Evolutionary conservation across 2,888 invertebrate species (phyloP).

Genomic region (Morpho helenor): DNA sequence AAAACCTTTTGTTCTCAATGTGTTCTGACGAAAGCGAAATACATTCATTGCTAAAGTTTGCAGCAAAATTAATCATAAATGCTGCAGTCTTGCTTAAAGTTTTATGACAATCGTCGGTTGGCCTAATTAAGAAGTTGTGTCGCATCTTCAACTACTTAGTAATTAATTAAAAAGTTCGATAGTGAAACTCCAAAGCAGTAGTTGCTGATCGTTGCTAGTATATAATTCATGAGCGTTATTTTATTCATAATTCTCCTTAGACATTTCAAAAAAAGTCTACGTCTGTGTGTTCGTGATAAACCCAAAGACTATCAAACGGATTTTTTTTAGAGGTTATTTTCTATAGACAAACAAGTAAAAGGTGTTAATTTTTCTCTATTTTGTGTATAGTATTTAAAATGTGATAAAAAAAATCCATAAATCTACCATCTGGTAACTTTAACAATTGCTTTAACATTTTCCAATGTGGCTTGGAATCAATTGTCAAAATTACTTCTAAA

Average conservation of each 20-base stretch:
- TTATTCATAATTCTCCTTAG: background rate
- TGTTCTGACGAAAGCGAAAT: background rate
- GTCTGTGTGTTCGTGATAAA: too few relatives aligned
- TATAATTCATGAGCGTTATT: slow-evolving; percentile 28
- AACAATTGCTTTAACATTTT: too few relatives aligned
- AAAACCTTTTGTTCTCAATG: too few relatives aligned
- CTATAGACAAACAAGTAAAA: too few relatives aligned
- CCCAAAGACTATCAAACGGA: too few relatives aligned
- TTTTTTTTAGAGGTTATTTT: too few relatives aligned
- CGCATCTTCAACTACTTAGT: slow-evolving; percentile 60
- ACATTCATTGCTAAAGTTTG: background rate
- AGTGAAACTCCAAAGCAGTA: slow-evolving; percentile 58
- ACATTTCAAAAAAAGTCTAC: background rate
- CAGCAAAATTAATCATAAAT: slow-evolving; percentile 3
- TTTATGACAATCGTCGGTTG: slow-evolving; percentile 43
- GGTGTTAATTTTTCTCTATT: too few relatives aligned
- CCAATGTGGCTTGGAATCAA: too few relatives aligned
- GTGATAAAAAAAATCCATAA: too few relatives aligned
- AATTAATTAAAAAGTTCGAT: slow-evolving; percentile 55
- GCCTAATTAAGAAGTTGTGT: slow-evolving; percentile 62
- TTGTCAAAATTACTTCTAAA: too few relatives aligned
- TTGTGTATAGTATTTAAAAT: too few relatives aligned
- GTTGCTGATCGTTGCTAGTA: slow-evolving; percentile 60
- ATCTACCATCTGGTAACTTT: too few relatives aligned
- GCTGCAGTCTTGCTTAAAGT: slow-evolving; percentile 34